Percentiles rank a stretch among this genome's conserved stretches.
Evolutionary conservation across 35 echinoderm and acorn worm species (phyloP).

Genomic region (Strongylocentrotus purpuratus): DNA sequence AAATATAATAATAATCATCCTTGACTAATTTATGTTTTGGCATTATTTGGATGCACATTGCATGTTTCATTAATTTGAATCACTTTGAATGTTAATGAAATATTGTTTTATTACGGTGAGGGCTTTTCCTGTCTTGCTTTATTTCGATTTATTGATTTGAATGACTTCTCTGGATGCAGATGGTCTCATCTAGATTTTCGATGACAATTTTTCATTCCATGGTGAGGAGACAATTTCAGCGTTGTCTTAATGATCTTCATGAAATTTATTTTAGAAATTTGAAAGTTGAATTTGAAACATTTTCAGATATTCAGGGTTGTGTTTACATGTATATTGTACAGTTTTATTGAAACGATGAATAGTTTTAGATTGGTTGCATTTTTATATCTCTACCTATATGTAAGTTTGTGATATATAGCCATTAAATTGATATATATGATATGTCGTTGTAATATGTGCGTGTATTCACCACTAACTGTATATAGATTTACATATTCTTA

Average conservation of each 20-base stretch:
- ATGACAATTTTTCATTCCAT: background rate
- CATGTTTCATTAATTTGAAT: background rate
- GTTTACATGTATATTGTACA: slow-evolving; percentile 8
- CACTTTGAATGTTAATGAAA: background rate
- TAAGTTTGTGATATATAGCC: no score
- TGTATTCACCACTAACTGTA: background rate
- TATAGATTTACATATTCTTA: background rate
- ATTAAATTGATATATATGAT: background rate
- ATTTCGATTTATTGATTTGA: background rate
- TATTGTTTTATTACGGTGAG: background rate
- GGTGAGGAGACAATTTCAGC: background rate
- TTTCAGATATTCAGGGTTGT: slow-evolving; percentile 12
- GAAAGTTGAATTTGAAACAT: background rate
- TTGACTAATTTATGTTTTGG: background rate
- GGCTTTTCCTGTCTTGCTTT: background rate
- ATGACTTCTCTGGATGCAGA: background rate
- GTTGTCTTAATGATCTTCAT: background rate
- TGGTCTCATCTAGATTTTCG: background rate
- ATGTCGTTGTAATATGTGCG: background rate
- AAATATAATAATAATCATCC: no score
- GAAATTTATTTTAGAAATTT: background rate
- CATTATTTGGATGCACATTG: background rate
- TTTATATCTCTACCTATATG: background rate
- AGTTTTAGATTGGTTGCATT: background rate
- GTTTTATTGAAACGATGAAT: background rate